A percentile compares a stretch with the other conserved stretches of the same genome.
Conservation (phyloP, 2,797 vertebrate species). For the Leptodactylus fallax region DNA sequence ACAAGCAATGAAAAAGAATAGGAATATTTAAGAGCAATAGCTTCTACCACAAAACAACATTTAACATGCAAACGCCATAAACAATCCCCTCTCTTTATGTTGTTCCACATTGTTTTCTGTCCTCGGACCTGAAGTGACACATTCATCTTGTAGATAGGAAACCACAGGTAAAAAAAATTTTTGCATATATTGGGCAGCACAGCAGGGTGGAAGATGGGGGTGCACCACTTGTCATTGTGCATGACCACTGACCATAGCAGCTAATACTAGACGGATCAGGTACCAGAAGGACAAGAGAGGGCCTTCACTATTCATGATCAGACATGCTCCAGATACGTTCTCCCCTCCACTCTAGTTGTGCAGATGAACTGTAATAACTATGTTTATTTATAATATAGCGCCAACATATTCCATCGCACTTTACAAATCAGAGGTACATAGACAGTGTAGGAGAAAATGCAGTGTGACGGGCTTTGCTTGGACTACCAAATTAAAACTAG, state of each 20-base stretch:
- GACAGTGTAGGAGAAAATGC: too few species aligned
- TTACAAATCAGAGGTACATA: too few species aligned
- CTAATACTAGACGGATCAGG: slow-evolving; percentile 1
- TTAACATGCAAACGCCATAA: slow-evolving; percentile 31
- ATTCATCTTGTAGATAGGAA: background rate
- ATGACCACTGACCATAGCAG: slow-evolving; percentile 36
- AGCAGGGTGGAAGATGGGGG: slow-evolving; percentile 29
- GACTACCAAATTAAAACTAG: too few species aligned
- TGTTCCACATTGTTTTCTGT: background rate
- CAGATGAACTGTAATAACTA: too few species aligned
- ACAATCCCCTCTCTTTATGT: background rate
- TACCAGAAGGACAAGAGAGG: background rate
- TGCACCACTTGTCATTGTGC: slow-evolving; percentile 2
- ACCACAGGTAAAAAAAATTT: background rate
- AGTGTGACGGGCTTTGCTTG: too few species aligned
- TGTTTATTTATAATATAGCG: too few species aligned
- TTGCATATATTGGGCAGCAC: background rate
- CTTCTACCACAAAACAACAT: slow-evolving; percentile 5
- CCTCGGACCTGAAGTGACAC: background rate
- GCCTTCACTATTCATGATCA: background rate
- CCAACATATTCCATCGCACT: too few species aligned
- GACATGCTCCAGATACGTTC: background rate
- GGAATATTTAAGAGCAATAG: slow-evolving; percentile 10
- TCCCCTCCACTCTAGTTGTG: background rate
- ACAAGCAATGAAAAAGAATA: slow-evolving; percentile 21